A percentile compares a stretch with the other conserved stretches of the same genome.
Evolutionary conservation across 2,797 vertebrate species (phyloP).

Genomic region (Pterois miles): DNA sequence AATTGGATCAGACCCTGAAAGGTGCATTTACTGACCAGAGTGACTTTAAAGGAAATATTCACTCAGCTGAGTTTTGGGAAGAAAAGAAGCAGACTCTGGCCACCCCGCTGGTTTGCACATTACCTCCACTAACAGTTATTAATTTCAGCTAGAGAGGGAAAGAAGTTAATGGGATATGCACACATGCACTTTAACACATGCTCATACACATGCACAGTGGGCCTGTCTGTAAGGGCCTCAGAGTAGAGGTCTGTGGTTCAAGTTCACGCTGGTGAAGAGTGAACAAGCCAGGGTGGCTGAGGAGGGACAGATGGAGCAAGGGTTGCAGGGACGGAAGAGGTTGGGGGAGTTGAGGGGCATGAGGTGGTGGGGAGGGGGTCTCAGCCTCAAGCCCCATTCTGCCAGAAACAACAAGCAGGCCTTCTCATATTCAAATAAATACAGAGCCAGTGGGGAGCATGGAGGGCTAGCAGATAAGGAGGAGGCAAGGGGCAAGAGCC

Average conservation of each 20-base stretch:
- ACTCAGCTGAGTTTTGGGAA: constrained; percentile 45
- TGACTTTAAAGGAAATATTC: constrained; percentile 54
- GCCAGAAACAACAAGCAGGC: constrained; percentile 83
- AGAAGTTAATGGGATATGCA: constrained; percentile 46
- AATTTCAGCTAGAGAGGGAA: constrained; percentile 38
- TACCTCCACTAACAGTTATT: constrained; percentile 44
- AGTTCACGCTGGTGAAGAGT: constrained; percentile 66
- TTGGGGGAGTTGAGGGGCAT: constrained; percentile 13
- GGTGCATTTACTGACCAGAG: constrained; percentile 36
- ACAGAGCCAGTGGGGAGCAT: constrained; percentile 67
- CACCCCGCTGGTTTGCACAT: constrained; percentile 28
- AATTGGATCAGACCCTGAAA: constrained; percentile 22
- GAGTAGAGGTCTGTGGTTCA: constrained; percentile 58
- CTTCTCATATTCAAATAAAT: constrained; percentile 86
- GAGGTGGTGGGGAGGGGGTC: constrained; percentile 31
- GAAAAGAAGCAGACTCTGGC: constrained; percentile 31
- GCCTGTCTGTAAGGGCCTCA: constrained; percentile 38
- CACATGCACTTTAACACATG: constrained; percentile 41
- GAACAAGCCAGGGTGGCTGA: constrained; percentile 46
- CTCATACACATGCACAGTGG: constrained; percentile 30
- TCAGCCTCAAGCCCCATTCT: constrained; percentile 58
- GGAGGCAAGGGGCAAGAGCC: constrained; percentile 48
- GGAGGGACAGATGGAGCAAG: constrained; percentile 57
- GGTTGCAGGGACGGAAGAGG: constrained; percentile 43
- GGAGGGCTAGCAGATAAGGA: constrained; percentile 67